Percentiles rank a stretch among this genome's conserved stretches.
phyloP scores from a whole-genome alignment of 1,140 invertebrate species.

The Drosophila melanogaster region DNA sequence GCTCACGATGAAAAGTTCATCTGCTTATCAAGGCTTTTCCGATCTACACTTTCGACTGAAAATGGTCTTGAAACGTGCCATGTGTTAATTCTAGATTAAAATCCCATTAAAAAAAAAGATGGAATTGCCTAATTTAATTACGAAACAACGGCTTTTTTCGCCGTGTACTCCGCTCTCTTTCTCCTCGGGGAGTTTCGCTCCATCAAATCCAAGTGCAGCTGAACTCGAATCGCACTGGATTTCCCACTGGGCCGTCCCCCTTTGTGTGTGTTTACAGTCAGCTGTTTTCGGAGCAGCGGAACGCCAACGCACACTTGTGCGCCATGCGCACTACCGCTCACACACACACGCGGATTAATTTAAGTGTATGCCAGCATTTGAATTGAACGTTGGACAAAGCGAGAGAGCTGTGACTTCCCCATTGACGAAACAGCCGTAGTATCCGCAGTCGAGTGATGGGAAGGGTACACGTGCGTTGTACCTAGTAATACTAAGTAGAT shows the following conservation, averaged over 20 bases:
- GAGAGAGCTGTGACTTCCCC: conserved; percentile 30
- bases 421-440: conserved; percentile 49
- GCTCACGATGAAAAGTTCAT: too few species aligned
- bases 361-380: conserved; percentile 53
- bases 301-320: conserved; percentile 5
- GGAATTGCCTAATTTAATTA: background rate
- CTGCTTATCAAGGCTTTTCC: too few species aligned
- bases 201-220: conserved; percentile 47
- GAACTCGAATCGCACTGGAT: conserved; percentile 34
- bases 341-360: conserved; percentile 22
- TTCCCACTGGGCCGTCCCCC: conserved; percentile 39
- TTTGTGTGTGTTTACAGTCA: conserved; percentile 66
- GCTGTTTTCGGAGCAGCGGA: conserved; percentile 46
- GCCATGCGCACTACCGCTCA: conserved; percentile 16
- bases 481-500: background rate
- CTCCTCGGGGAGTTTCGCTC: conserved; percentile 1
- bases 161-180: conserved; percentile 2
- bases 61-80: background rate
- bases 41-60: too few species aligned
- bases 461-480: background rate
- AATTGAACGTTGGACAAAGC: conserved; percentile 37
- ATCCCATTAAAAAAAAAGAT: background rate
- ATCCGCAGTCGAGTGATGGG: conserved; percentile 7
- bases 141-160: background rate
- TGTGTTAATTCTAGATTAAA: background rate